Evolutionary conservation across 2,888 invertebrate species (phyloP).

Genomic region (Acronicta aceris): DNA sequence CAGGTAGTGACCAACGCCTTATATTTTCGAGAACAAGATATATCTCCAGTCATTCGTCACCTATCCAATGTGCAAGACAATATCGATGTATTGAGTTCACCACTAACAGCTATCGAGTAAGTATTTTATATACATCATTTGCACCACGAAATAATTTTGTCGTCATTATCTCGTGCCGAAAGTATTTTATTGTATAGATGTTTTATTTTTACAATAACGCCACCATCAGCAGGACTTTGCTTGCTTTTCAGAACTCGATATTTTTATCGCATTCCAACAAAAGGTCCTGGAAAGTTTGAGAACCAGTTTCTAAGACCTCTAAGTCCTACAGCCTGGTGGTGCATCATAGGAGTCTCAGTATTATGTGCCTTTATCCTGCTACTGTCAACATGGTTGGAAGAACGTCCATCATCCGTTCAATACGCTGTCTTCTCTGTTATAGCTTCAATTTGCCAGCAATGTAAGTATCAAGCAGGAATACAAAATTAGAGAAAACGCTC

Average conservation of each 20-base stretch:
- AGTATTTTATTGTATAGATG: no score
- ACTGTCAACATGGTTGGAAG: slow-evolving; percentile 71
- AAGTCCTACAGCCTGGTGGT: slow-evolving; percentile 75
- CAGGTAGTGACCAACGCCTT: slow-evolving; percentile 68
- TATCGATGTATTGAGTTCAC: slow-evolving; percentile 59
- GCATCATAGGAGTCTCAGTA: slow-evolving; percentile 64
- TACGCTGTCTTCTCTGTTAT: slow-evolving; percentile 79
- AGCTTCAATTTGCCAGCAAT: slow-evolving; percentile 81
- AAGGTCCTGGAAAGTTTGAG: slow-evolving; percentile 77
- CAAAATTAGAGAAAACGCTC: no score
- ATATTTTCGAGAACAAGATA: slow-evolving; percentile 71
- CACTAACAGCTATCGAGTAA: slow-evolving; percentile 73
- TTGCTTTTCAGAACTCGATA: slow-evolving; percentile 73
- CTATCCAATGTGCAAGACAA: slow-evolving; percentile 44
- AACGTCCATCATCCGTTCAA: slow-evolving; percentile 65
- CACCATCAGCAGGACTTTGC: not conserved
- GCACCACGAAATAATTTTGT: no score
- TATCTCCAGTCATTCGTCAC: slow-evolving; percentile 67
- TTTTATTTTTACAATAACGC: no score
- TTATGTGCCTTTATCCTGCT: slow-evolving; percentile 74
- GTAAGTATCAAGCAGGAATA: slow-evolving; percentile 60
- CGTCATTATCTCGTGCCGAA: no score
- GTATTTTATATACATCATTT: slow-evolving; percentile 32
- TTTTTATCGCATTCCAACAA: slow-evolving; percentile 76
- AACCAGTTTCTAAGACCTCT: slow-evolving; percentile 85